phyloP scores from a whole-genome alignment of 2,888 invertebrate species.

The Sminthurides aquaticus region DNA sequence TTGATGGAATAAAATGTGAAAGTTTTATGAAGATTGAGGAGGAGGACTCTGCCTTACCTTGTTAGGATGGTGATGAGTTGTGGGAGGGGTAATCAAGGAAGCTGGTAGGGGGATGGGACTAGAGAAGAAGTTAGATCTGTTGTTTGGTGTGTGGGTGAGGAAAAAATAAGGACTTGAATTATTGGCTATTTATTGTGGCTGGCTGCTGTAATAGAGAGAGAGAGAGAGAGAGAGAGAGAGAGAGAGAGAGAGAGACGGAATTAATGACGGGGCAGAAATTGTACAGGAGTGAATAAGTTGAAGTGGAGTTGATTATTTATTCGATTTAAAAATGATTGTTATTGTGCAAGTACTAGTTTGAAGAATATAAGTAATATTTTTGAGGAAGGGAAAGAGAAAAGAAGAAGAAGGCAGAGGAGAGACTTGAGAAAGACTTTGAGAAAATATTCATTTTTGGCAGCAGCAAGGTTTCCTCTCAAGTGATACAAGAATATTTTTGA shows the following conservation, averaged over 20 bases:
- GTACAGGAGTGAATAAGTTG: not conserved
- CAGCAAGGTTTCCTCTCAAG: too few relatives aligned
- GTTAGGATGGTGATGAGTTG: constrained; percentile 13
- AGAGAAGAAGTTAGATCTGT: constrained; percentile 27
- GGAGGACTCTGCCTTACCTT: not conserved
- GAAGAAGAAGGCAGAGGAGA: too few relatives aligned
- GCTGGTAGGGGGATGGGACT: constrained; percentile 14
- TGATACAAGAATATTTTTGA: too few relatives aligned
- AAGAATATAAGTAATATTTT: not conserved
- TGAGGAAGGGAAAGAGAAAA: not conserved
- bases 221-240: too few relatives aligned
- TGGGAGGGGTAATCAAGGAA: constrained; percentile 20
- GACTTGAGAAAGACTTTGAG: too few relatives aligned
- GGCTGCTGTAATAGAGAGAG: too few relatives aligned
- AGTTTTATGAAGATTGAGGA: not conserved
- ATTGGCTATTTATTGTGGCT: not conserved
- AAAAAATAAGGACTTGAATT: constrained; percentile 18
- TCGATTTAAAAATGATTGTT: not conserved
- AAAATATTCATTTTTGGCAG: too few relatives aligned
- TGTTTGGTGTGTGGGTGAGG: constrained; percentile 27
- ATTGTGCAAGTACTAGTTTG: not conserved
- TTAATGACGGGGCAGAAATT: constrained; percentile 2
- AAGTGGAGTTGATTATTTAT: constrained; percentile 9
- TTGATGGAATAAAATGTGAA: too few relatives aligned
- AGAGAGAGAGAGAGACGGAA: not conserved